Evolutionary conservation across 2,113 vertebrate species (phyloP).

Genomic region (Pampusana beccarii): DNA sequence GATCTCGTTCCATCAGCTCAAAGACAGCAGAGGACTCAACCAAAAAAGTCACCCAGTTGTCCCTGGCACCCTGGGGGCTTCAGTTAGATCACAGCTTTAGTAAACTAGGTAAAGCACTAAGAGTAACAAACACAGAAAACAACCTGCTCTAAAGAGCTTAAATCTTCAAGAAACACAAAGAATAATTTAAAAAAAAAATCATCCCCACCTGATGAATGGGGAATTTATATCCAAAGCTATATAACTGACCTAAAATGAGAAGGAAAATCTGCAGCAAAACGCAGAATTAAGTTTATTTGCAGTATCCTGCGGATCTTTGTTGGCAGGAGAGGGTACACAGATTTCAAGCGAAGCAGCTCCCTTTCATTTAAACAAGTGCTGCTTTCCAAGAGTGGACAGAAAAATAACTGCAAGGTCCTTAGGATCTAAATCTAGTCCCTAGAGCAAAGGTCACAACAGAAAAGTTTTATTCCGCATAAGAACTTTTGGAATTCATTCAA

Average conservation of each 20-base stretch:
- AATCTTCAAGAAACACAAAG: background rate
- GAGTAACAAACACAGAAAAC: background rate
- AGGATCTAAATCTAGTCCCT: constrained; percentile 46
- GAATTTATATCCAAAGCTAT: background rate
- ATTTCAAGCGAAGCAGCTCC: background rate
- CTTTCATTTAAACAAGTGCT: background rate
- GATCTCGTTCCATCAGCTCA: background rate
- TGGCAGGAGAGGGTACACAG: background rate
- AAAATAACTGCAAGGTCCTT: constrained; percentile 23
- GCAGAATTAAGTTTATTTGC: background rate
- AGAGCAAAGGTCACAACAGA: constrained; percentile 44
- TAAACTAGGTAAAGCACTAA: background rate
- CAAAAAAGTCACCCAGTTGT: background rate
- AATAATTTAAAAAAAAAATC: too few relatives aligned
- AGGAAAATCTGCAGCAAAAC: background rate
- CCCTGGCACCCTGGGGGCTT: background rate
- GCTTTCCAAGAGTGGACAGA: background rate
- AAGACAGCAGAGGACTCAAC: background rate
- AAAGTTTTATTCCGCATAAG: constrained; percentile 51
- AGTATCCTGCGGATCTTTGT: background rate
- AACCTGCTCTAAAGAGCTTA: background rate
- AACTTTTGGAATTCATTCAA: constrained; percentile 57
- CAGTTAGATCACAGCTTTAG: background rate
- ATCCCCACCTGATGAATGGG: background rate
- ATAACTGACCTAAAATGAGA: background rate